A percentile compares a stretch with the other conserved stretches of the same genome.
Evolutionary conservation across 1,140 invertebrate species (phyloP).

Genomic region (Archegozetes longisetosus): DNA sequence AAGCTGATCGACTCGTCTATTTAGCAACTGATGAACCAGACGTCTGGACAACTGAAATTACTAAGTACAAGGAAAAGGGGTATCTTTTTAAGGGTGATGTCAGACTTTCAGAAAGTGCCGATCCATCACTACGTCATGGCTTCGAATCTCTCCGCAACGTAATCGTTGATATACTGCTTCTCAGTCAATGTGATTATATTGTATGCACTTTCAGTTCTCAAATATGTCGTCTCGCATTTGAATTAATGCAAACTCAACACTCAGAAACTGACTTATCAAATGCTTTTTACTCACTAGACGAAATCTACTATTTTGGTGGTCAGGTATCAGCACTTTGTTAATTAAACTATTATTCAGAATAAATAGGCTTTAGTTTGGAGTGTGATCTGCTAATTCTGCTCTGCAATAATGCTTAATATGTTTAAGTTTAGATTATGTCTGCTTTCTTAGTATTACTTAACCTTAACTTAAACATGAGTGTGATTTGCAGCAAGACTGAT

Average conservation of each 20-base stretch:
- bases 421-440: no score
- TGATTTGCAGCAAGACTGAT: no score
- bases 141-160: constrained; percentile 73
- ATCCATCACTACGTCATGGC: constrained; percentile 72
- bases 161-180: constrained; percentile 72
- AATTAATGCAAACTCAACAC: constrained; percentile 65
- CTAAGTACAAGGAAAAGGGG: constrained; percentile 27
- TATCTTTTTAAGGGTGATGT: constrained; percentile 80
- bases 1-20: constrained; percentile 31
- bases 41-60: constrained; percentile 33
- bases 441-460: no score
- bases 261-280: constrained; percentile 17
- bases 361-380: neutral
- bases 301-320: constrained; percentile 93
- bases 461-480: no score
- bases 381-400: neutral
- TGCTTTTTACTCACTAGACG: constrained; percentile 71
- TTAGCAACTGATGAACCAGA: constrained; percentile 40
- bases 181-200: constrained; percentile 69
- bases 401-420: no score
- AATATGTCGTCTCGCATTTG: constrained; percentile 88
- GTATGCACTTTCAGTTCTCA: constrained; percentile 64
- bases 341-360: neutral
- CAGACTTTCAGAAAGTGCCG: constrained; percentile 65
- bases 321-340: constrained; percentile 40